Evolutionary conservation across 2,888 invertebrate genomes (phyloP), one percentile per base, ranked within the genome.

Genomic region (Adela reaumurella): DNA sequence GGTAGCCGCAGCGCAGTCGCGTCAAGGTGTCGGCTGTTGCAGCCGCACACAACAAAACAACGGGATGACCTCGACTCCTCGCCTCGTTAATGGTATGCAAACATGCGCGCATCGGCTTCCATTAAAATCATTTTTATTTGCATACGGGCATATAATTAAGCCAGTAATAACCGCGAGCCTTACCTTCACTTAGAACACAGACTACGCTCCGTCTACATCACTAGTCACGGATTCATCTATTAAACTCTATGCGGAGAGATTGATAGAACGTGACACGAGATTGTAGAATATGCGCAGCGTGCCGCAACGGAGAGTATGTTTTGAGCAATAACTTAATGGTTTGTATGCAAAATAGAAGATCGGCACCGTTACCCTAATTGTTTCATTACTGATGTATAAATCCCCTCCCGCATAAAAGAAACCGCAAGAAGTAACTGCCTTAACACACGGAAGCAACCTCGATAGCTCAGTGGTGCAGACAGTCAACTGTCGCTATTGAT

Each of bases 311-410:
- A 74, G 77, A 77, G 76, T 78, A 71, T 74, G 70, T 77, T 77
- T 77, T 74, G 68, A 76, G 76, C 73, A 78, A 76, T 78, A 76
- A 78, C 76, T 73, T 76, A 74, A 78, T 77, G 74, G 76, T 70
- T 71, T 72, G 74, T 77, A 78, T 77, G 77, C 76, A 78, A 78
- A 78, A 77, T 74, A 76, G 73, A 65, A 20, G 18, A 19, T 45
- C 43, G 24, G 46, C 63, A 67, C 76, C 73, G 78, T 76, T 77
- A 76, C 70, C 35, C 35, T 35, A 35, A 35, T 35, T 35, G 35
- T 35, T 35, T 35, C 35, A 35, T 35, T 35, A 35, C 35, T 4
- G 35, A 35, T 14, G 35, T 8, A 35, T 8, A 14, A 24, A 24
- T 24, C 8, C 35, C n/a, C 35, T 35, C 35, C 35, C 35, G 3